A percentile compares a stretch with the other conserved stretches of the same genome.
These are phyloP conservation scores for Drosophila mauritiana DNA, from an alignment of 1,140 invertebrate genomes.

Conservation along the genomic window DNA sequence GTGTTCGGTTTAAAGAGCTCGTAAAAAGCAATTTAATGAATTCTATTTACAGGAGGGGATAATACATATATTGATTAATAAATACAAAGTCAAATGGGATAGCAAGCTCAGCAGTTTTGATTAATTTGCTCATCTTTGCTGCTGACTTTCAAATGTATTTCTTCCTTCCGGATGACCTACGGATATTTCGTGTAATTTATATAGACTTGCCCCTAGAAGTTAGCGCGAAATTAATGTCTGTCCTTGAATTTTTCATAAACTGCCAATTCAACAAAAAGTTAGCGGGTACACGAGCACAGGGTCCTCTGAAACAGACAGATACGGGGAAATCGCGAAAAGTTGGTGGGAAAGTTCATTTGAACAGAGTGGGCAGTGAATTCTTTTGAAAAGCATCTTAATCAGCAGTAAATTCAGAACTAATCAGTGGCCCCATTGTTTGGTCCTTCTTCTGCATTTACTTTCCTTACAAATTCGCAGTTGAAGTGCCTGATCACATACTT, in stretches of 20 bases:
- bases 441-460: slow-evolving; percentile 1
- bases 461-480: slow-evolving; percentile 15
- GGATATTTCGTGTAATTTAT: slow-evolving; percentile 51
- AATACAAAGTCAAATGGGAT: slow-evolving; percentile 10
- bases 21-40: not conserved
- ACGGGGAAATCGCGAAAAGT: slow-evolving; percentile 40
- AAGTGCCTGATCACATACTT: slow-evolving; percentile 60
- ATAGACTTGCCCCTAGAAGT: slow-evolving; percentile 35
- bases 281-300: slow-evolving; percentile 9
- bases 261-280: slow-evolving; percentile 78
- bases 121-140: slow-evolving; percentile 57
- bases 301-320: slow-evolving; percentile 19
- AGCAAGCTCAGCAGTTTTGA: slow-evolving; percentile 53
- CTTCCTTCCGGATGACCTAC: slow-evolving; percentile 32
- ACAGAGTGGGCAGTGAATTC: slow-evolving; percentile 41
- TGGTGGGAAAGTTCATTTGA: slow-evolving; percentile 59
- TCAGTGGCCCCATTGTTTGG: slow-evolving; percentile 74
- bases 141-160: slow-evolving; percentile 55
- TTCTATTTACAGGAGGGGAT: not conserved
- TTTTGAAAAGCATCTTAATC: slow-evolving; percentile 78
- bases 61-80: slow-evolving; percentile 9
- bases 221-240: slow-evolving; percentile 67
- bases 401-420: slow-evolving; percentile 82
- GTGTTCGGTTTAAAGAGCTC: not conserved
- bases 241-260: slow-evolving; percentile 79